Base-by-base conservation (phyloP, 2,888 invertebrate species). In the Cantharis rufa region DNA sequence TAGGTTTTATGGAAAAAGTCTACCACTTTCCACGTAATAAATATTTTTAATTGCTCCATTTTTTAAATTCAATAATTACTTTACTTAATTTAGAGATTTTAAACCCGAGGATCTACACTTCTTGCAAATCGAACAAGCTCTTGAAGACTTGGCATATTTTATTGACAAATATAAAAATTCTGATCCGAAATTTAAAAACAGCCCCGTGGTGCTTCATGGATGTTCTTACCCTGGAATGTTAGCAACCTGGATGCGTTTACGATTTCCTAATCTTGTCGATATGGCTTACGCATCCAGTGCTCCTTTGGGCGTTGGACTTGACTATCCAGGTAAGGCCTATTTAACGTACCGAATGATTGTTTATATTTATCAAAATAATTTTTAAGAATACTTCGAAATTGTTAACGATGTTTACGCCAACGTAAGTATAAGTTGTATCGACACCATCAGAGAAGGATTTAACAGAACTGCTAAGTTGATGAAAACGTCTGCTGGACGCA, bases 1-100 rank as follows among this genome's bases (percentile, higher is more conserved):
- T 86, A 90, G 96, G 81, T 96, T 92, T 85, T 96, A 96, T 84
- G 96, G 96, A 1, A 84, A 90, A 73, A 95, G 94, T 80, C 90
- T 90, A 79, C 96, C 95, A 0, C 92, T 92, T 15, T 18, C 61
- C 1, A 71, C 24, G 75, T 75, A 75, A 68, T 66, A 21, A 4
- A 21, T 4, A 21, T 21, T 21, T 21, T 21, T 21, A 21, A 21
- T 5, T 21, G 21, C n/a, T 5, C n/a, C 1, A 48, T n/a, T 48
- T 48, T 1, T n/a, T 18, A 2, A 18, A 18, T 18, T 2, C 18
- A 18, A 48, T 48, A 18, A 48, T 48, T 48, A 32, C 3, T 32
- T 1, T 2, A 5, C 5, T 48, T 48, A n/a, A 48, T 64, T 21
- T 64, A 64, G 64, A 64, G 0, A 13, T 64, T 64, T 64, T 64